Conservation (phyloP, 2,888 invertebrate genomes). For the Catocala nupta region DNA sequence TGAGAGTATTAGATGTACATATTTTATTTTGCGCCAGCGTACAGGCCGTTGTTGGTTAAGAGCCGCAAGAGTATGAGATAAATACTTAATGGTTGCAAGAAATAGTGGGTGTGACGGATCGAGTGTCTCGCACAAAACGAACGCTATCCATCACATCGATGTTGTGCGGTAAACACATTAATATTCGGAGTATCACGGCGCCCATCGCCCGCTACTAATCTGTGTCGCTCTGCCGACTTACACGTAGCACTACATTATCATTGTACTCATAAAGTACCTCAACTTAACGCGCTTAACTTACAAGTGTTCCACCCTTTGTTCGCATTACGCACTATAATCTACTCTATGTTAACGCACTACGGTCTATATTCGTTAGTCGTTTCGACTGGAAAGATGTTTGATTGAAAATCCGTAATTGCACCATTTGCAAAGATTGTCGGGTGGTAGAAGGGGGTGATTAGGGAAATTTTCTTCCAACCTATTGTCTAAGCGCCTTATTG, state of each 20-base stretch:
- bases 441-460: constrained; percentile 27
- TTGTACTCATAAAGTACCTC: constrained; percentile 45
- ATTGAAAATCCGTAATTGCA: constrained; percentile 55
- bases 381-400: constrained; percentile 31
- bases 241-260: constrained; percentile 41
- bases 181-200: constrained; percentile 32
- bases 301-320: constrained; percentile 26
- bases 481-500: constrained; percentile 44
- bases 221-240: constrained; percentile 39
- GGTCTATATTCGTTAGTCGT: constrained; percentile 28
- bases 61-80: constrained; percentile 32
- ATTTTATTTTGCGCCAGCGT: constrained; percentile 33
- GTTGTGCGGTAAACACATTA: constrained; percentile 36
- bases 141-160: constrained; percentile 52
- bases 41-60: constrained; percentile 30
- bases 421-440: constrained; percentile 56
- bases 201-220: constrained; percentile 37
- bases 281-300: constrained; percentile 42
- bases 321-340: constrained; percentile 16
- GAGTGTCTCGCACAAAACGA: constrained; percentile 39
- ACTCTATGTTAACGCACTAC: constrained; percentile 23
- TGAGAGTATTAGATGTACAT: constrained; percentile 36
- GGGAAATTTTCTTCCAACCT: constrained; percentile 30
- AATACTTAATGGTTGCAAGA: constrained; percentile 37
- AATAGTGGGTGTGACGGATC: constrained; percentile 36